phyloP scores from a whole-genome alignment of 2,113 vertebrate genomes.

The Hiodon alosoides region DNA sequence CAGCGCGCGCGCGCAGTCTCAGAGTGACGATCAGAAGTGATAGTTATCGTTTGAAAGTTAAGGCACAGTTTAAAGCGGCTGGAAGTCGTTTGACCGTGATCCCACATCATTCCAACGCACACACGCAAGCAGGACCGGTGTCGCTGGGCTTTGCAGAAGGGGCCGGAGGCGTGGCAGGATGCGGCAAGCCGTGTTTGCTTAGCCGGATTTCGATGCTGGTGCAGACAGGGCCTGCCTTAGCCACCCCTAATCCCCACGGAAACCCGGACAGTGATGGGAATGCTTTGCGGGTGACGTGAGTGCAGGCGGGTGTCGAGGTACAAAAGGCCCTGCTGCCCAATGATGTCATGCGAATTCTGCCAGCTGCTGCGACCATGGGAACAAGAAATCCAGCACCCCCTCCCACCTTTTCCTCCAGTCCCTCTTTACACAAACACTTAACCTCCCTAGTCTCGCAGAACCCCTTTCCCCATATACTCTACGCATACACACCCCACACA shows the following conservation, averaged over 20 bases:
- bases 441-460: slow-evolving; percentile 15
- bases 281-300: background rate
- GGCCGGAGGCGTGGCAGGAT: background rate
- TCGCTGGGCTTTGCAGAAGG: background rate
- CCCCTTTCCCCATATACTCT: slow-evolving; percentile 26
- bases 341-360: slow-evolving; percentile 50
- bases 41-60: background rate
- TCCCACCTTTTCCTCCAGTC: slow-evolving; percentile 2
- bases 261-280: background rate
- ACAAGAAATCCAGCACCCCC: background rate
- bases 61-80: too few relatives aligned
- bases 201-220: background rate
- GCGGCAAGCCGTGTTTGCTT: background rate
- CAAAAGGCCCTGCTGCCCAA: slow-evolving; percentile 32
- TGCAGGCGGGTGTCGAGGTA: slow-evolving; percentile 18
- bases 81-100: too few relatives aligned
- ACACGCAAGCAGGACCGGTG: too few relatives aligned
- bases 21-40: background rate
- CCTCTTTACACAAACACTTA: background rate
- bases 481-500: slow-evolving; percentile 29
- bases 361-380: slow-evolving; percentile 38
- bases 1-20: background rate
- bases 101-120: too few relatives aligned
- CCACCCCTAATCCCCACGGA: slow-evolving; percentile 9
- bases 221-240: background rate